Percentiles rank a stretch among this genome's conserved stretches.
These are phyloP conservation scores for Chamaetylas fuelleborni DNA, from an alignment of 2,113 vertebrate species.

Conservation along the genomic window DNA sequence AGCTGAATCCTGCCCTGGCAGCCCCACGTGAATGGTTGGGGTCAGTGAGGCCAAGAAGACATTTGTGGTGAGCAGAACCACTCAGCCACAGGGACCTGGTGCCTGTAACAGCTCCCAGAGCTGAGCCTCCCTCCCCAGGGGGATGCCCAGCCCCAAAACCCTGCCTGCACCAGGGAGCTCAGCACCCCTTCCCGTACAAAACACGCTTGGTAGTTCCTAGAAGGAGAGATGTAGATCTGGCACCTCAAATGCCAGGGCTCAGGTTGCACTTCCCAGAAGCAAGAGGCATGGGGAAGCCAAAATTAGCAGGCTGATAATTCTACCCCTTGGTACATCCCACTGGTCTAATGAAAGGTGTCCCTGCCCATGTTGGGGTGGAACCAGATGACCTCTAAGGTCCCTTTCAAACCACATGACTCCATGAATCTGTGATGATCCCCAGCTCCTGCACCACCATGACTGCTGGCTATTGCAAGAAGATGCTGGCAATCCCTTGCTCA, in stretches of 20 bases:
- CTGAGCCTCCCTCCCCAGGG: background rate
- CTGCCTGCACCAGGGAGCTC: background rate
- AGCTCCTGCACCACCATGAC: background rate
- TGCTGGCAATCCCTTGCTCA: background rate
- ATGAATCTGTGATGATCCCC: background rate
- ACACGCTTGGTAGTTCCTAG: background rate
- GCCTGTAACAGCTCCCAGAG: background rate
- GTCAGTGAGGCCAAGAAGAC: background rate
- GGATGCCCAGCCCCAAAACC: background rate
- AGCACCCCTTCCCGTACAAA: background rate
- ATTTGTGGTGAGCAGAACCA: background rate
- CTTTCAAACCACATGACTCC: background rate
- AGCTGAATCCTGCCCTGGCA: background rate
- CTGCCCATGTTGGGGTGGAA: background rate
- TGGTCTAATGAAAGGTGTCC: background rate
- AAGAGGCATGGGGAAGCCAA: background rate
- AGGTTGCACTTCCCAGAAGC: constrained; percentile 41
- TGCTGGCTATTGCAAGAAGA: background rate
- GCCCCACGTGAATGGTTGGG: rapidly evolving
- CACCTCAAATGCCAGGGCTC: background rate
- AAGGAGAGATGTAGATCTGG: background rate
- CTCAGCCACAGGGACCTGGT: background rate
- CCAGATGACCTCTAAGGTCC: background rate
- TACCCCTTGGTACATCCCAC: background rate
- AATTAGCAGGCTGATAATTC: constrained; percentile 61